Percentiles rank a stretch among this genome's conserved stretches.
Conservation (phyloP, 2,113 vertebrate genomes). For the Corapipo altera region DNA sequence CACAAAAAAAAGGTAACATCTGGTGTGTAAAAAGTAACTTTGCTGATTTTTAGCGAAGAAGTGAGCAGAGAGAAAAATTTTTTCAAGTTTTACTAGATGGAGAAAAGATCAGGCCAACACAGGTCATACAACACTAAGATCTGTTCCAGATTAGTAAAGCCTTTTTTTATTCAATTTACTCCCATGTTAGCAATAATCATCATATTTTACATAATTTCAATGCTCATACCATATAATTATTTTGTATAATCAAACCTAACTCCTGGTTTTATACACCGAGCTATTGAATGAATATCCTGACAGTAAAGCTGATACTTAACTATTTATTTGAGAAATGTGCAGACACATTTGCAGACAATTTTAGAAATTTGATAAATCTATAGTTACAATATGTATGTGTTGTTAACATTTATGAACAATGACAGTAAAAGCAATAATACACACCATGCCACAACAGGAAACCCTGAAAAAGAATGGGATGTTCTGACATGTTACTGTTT, state of each 20-base stretch:
- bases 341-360: not conserved
- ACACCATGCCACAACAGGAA: not conserved
- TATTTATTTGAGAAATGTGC: not conserved
- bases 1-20: constrained; percentile 28
- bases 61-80: not conserved
- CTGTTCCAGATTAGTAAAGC: not conserved
- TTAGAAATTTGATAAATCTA: constrained; percentile 12
- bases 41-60: constrained; percentile 9
- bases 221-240: constrained; percentile 46
- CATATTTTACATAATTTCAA: constrained; percentile 56
- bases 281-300: not conserved
- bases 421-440: not conserved
- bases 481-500: not conserved
- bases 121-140: not conserved
- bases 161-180: constrained; percentile 45
- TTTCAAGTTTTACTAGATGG: not conserved
- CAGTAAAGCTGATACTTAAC: not conserved
- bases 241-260: constrained; percentile 49
- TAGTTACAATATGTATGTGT: not conserved
- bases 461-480: not conserved
- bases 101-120: not conserved
- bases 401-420: not conserved
- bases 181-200: constrained; percentile 41
- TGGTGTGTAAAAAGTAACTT: constrained; percentile 20
- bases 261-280: not conserved